Evolutionary conservation across 1,140 invertebrate species (phyloP), one percentile per base, ranked within the genome.

Genomic region (Orchestia grillus): DNA sequence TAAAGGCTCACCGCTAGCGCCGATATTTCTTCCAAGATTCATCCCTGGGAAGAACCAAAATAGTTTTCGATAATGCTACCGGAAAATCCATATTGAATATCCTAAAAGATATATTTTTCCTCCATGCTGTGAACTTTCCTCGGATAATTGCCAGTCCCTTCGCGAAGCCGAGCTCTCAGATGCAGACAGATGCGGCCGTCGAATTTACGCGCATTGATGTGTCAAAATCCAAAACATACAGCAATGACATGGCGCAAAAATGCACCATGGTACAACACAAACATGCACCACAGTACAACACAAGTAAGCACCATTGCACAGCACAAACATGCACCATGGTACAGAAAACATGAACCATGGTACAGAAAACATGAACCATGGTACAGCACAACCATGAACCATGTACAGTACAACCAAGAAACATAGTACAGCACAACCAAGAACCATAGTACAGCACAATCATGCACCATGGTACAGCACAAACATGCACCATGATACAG

Each of bases 81-180:
- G 44, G 43, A 94, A 94, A 94, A 94, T 94, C 92, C 44, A 94
- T 94, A 94, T 94, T 94, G 92, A 94, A 94, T 45, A 94, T 94
- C 40, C 44, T 44, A 47, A 47, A 47, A 45, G 44, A 45, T 44
- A 94, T 44, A 47, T 94, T n/a, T 47, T 45, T 45, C 23, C 8
- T 47, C 47, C 92, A 36, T n/a, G 40, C 47, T n/a, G 43, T 44
- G 11, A 47, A 40, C 19, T 42, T 45, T 45, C 41, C 41, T 91
- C 88, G 88, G 88, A 16, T 42, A 43, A 91, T 91, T 91, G 62
- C 62, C 11, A 28, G 36, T 28, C 62, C 36, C 62, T 77, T 77
- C 28, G 62, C 28, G 36, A 28, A 8, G 62, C 28, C 28, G 62
- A 77, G 62, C 41, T 8, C 41, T 11, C 41, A 91, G 88, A 91